A percentile compares a stretch with the other conserved stretches of the same genome.
Evolutionary conservation across 2,797 vertebrate species (phyloP).

Genomic region (Clarias pachynema): DNA sequence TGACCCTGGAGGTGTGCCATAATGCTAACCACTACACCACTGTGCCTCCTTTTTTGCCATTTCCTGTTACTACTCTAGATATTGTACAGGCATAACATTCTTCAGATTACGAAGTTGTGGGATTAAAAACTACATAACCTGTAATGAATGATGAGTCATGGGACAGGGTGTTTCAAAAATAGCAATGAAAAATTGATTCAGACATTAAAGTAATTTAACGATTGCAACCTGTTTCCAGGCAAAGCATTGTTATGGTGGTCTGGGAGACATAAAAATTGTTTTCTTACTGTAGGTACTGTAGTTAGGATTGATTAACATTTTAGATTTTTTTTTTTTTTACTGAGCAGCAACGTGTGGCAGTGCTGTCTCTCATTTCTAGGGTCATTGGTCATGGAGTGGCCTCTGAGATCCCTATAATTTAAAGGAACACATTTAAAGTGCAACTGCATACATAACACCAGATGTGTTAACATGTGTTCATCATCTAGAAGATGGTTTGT

Average conservation of each 20-base stretch:
- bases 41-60: not conserved
- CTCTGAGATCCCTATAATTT: too few relatives aligned
- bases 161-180: not conserved
- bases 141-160: not conserved
- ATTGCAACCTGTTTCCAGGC: not conserved
- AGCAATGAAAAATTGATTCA: not conserved
- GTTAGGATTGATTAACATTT: too few relatives aligned
- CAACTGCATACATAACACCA: too few relatives aligned
- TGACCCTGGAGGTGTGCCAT: too few relatives aligned
- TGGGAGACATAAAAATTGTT: not conserved
- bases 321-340: not conserved
- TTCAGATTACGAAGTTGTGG: not conserved
- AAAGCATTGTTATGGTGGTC: not conserved
- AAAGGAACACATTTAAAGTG: too few relatives aligned
- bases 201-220: not conserved
- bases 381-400: too few relatives aligned
- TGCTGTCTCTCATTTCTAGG: not conserved
- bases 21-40: too few relatives aligned
- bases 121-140: not conserved
- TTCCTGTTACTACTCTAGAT: constrained; percentile 4
- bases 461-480: too few relatives aligned
- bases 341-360: not conserved
- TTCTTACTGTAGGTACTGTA: not conserved
- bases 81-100: not conserved
- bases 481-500: too few relatives aligned